A percentile compares a stretch with the other conserved stretches of the same genome.
These are phyloP conservation scores for Leptinotarsa peninsularis DNA, from an alignment of 2,888 invertebrate genomes.

Conservation along the genomic window DNA sequence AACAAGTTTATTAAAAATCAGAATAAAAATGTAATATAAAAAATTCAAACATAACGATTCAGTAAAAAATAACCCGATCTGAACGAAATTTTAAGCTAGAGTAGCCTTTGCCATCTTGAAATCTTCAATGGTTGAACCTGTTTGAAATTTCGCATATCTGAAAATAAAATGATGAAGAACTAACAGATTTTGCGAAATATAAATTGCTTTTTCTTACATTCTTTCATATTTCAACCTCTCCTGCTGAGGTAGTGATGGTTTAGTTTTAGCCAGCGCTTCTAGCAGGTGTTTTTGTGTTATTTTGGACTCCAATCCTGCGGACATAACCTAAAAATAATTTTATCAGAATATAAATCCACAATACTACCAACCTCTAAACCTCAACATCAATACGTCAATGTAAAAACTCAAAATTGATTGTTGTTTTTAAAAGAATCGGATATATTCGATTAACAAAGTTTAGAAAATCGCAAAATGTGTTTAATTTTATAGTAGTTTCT, in stretches of 20 bases:
- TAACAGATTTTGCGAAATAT: not conserved
- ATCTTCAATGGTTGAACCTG: conserved; percentile 54
- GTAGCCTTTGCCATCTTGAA: conserved; percentile 59
- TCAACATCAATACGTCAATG: no score
- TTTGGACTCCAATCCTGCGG: conserved; percentile 34
- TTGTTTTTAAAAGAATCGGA: no score
- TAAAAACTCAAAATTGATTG: no score
- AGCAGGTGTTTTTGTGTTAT: conserved; percentile 74
- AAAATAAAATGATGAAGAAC: conserved; percentile 53
- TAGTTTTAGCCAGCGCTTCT: conserved; percentile 76
- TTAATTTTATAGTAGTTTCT: no score
- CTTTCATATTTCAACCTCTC: conserved; percentile 80
- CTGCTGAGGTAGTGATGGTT: conserved; percentile 79
- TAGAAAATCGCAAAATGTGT: no score
- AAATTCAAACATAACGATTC: not conserved
- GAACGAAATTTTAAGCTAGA: conserved; percentile 54
- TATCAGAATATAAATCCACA: not conserved
- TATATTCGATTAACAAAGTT: no score
- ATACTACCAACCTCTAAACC: no score
- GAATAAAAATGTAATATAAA: not conserved
- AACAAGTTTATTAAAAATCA: no score
- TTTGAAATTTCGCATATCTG: conserved; percentile 63
- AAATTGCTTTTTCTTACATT: conserved; percentile 71
- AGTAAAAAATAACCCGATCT: not conserved
- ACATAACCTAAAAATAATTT: conserved; percentile 35